Evolutionary conservation across 2,113 vertebrate species (phyloP).

Genomic region (Campylorhamphus procurvoides): DNA sequence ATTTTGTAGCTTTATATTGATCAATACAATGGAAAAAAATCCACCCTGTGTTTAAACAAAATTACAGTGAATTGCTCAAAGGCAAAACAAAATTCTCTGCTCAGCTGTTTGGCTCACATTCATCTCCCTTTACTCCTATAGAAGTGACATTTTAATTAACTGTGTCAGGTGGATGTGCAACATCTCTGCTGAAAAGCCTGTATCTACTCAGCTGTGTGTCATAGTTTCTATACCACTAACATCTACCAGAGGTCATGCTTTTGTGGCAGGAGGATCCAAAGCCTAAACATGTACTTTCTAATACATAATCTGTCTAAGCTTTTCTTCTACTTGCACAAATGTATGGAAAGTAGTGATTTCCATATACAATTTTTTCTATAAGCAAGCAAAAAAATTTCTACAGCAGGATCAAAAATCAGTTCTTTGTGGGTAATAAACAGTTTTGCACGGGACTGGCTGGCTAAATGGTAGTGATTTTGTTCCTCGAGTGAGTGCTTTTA

Average conservation of each 20-base stretch:
- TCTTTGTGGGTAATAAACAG: constrained; percentile 36
- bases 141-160: constrained; percentile 70
- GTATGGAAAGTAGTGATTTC: constrained; percentile 4
- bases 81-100: constrained; percentile 66
- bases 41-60: constrained; percentile 41
- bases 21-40: not conserved
- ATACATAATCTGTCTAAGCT: not conserved
- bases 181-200: constrained; percentile 56
- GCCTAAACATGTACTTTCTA: constrained; percentile 14
- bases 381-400: not conserved
- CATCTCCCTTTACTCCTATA: constrained; percentile 63
- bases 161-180: constrained; percentile 65
- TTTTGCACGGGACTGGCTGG: not conserved
- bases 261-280: not conserved
- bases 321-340: not conserved
- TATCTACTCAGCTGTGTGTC: constrained; percentile 59
- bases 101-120: constrained; percentile 71
- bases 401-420: constrained; percentile 3
- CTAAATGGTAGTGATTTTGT: constrained; percentile 18
- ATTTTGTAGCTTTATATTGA: constrained; percentile 22
- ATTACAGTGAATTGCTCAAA: constrained; percentile 65
- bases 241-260: not conserved
- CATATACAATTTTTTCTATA: not conserved
- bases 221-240: not conserved
- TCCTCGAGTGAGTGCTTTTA: constrained; percentile 25